Evolutionary conservation across 2,113 vertebrate genomes (phyloP).

Genomic region (Scomber scombrus): DNA sequence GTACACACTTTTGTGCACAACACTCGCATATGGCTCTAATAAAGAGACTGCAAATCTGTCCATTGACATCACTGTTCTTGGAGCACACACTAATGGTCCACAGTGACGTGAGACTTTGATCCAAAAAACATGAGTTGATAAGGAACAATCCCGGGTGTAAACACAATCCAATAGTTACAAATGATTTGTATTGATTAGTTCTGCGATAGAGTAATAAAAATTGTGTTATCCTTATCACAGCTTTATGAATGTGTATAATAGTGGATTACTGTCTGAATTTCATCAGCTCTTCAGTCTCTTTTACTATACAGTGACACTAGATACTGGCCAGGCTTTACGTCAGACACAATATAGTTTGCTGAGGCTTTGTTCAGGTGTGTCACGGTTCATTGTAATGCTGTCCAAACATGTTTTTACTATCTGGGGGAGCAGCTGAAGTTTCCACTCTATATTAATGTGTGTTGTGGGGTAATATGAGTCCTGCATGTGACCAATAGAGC

Average conservation of each 20-base stretch:
- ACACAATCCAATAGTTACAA: background rate
- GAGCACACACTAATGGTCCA: constrained; percentile 57
- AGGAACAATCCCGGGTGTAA: too few relatives aligned
- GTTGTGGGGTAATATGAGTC: background rate
- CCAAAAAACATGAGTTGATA: background rate
- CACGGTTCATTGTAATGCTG: constrained; percentile 66
- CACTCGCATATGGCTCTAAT: constrained; percentile 80
- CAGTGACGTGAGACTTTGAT: constrained; percentile 31
- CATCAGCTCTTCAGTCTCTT: background rate
- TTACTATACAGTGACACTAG: constrained; percentile 15
- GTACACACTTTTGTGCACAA: constrained; percentile 28
- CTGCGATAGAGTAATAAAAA: constrained; percentile 5
- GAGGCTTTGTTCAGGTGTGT: constrained; percentile 48
- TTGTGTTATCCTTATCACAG: background rate
- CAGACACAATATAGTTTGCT: constrained; percentile 19
- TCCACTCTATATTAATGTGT: constrained; percentile 53
- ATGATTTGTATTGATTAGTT: background rate
- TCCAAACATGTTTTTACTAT: constrained; percentile 70
- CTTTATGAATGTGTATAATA: background rate
- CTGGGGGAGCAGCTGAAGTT: constrained; percentile 57
- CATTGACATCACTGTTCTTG: constrained; percentile 76
- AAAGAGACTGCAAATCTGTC: constrained; percentile 67
- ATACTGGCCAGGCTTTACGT: constrained; percentile 3
- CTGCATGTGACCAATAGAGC: constrained; percentile 25
- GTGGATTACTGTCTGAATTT: too few relatives aligned